These are phyloP conservation scores for Cyclopterus lumpus DNA, from an alignment of 2,797 vertebrate genomes.

Conservation along the genomic window DNA sequence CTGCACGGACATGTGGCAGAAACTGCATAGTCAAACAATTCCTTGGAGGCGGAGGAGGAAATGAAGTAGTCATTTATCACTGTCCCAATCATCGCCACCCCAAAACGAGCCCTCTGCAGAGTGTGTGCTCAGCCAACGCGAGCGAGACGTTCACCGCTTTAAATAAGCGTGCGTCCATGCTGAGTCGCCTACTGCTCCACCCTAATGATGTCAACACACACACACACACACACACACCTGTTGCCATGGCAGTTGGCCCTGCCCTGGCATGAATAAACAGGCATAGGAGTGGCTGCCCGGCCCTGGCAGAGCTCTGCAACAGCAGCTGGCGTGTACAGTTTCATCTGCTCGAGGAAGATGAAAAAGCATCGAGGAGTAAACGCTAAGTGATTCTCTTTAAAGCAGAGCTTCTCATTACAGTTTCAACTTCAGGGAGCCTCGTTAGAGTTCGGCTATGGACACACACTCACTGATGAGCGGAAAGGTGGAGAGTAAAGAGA, in stretches of 20 bases:
- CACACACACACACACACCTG: slow-evolving; percentile 73
- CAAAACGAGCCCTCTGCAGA: not conserved
- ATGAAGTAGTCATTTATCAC: slow-evolving; percentile 64
- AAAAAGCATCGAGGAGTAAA: slow-evolving; percentile 30
- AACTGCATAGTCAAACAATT: slow-evolving; percentile 65
- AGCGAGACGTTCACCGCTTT: slow-evolving; percentile 1
- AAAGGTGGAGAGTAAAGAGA: slow-evolving; percentile 40
- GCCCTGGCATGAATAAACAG: slow-evolving; percentile 41
- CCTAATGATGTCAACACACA: slow-evolving; percentile 52
- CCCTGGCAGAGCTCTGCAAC: slow-evolving; percentile 27
- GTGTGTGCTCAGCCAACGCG: slow-evolving; percentile 39
- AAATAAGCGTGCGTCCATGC: slow-evolving; percentile 1
- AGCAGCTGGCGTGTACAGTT: slow-evolving; percentile 48
- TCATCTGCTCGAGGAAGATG: slow-evolving; percentile 42
- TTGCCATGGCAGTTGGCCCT: slow-evolving; percentile 46
- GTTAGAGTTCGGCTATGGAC: slow-evolving; percentile 24
- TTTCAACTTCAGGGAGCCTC: slow-evolving; percentile 33
- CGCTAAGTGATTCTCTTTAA: slow-evolving; percentile 39
- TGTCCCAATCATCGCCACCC: slow-evolving; percentile 41
- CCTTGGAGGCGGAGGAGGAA: slow-evolving; percentile 58
- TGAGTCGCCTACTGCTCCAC: slow-evolving; percentile 5
- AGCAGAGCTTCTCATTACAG: slow-evolving; percentile 44
- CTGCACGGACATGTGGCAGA: slow-evolving; percentile 71
- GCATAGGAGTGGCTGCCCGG: slow-evolving; percentile 19
- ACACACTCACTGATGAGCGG: slow-evolving; percentile 26